A percentile compares a stretch with the other conserved stretches of the same genome.
Conservation (phyloP, 1,140 invertebrate genomes). For the Latrodectus geometricus region DNA sequence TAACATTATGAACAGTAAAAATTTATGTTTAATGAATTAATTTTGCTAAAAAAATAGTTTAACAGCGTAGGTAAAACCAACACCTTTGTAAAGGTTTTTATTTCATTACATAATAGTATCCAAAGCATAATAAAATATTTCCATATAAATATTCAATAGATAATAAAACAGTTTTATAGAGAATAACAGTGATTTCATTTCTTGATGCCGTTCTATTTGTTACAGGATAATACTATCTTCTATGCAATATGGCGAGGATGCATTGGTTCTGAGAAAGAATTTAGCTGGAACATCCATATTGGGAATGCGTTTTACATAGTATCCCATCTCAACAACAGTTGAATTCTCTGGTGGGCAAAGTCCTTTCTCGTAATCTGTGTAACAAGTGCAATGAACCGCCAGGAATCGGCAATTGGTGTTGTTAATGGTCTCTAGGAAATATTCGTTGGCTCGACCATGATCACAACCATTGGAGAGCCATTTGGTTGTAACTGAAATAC, state of each 20-base stretch:
- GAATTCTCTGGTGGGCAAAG: slow-evolving; percentile 15
- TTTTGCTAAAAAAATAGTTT: too few relatives aligned
- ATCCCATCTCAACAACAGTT: slow-evolving; percentile 31
- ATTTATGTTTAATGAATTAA: too few relatives aligned
- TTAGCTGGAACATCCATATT: background rate
- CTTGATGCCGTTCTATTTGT: background rate
- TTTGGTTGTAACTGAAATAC: slow-evolving; percentile 64
- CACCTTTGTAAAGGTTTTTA: too few relatives aligned
- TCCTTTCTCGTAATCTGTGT: slow-evolving; percentile 18
- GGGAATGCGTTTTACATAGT: background rate
- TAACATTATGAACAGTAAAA: too few relatives aligned
- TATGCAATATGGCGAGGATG: background rate
- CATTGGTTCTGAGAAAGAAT: slow-evolving; percentile 32
- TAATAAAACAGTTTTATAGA: too few relatives aligned
- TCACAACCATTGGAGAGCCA: slow-evolving; percentile 17
- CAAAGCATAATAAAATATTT: too few relatives aligned
- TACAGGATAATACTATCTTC: slow-evolving; percentile 18
- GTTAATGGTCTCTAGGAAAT: slow-evolving; percentile 26
- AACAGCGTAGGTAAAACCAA: too few relatives aligned
- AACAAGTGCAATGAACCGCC: slow-evolving; percentile 27
- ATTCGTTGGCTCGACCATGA: slow-evolving; percentile 5
- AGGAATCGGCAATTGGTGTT: background rate
- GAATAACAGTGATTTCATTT: too few relatives aligned
- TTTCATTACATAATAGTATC: too few relatives aligned
- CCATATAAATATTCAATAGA: too few relatives aligned